Conservation (phyloP, 2,113 vertebrate species). For the Aptenodytes patagonicus region DNA sequence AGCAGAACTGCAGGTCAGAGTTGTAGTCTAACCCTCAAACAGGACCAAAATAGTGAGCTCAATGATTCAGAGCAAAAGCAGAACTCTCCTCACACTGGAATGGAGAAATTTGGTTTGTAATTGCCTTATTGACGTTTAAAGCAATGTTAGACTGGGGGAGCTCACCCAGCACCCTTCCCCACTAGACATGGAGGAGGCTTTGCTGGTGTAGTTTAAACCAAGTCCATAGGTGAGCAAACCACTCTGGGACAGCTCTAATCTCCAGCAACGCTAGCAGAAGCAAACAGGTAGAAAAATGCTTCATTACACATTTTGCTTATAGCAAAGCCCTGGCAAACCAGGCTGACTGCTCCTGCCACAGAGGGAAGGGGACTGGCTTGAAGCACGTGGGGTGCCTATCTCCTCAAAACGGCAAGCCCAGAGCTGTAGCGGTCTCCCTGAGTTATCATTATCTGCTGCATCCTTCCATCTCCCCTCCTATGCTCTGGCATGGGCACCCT, state of each 20-base stretch:
- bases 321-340: not conserved
- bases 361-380: not conserved
- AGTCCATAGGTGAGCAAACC: not conserved
- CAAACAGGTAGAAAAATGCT: not conserved
- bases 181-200: not conserved
- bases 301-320: not conserved
- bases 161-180: not conserved
- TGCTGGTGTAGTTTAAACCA: not conserved
- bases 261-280: not conserved
- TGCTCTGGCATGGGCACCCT: constrained; percentile 25
- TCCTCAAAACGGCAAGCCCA: not conserved
- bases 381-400: not conserved
- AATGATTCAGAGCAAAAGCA: not conserved
- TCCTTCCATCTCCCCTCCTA: not conserved
- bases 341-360: not conserved
- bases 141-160: not conserved
- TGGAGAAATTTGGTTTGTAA: not conserved
- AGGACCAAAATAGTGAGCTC: not conserved
- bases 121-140: not conserved
- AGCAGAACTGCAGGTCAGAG: not conserved
- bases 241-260: not conserved
- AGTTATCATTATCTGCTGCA: not conserved
- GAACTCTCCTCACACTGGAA: not conserved
- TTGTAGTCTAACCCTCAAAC: not conserved
- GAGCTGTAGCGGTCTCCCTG: accelerated